Percentiles rank a stretch among this genome's conserved stretches.
These are phyloP conservation scores for Hemiscyllium ocellatum DNA, from an alignment of 2,113 vertebrate genomes.

Conservation along the genomic window DNA sequence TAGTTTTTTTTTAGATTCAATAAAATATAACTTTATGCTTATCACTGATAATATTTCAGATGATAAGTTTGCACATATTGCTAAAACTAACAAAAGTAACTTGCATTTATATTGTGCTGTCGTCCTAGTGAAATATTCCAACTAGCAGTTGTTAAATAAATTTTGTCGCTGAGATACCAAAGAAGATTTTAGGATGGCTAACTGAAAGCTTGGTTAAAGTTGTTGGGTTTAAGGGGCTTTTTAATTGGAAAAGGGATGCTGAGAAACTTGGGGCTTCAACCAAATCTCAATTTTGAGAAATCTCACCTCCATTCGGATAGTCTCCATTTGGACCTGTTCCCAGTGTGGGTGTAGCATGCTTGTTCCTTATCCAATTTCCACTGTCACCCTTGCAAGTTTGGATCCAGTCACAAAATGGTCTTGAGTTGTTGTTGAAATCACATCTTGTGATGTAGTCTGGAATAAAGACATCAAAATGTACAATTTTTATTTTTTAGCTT, in stretches of 20 bases:
- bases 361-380: slow-evolving; percentile 53
- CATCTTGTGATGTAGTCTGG: slow-evolving; percentile 67
- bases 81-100: not conserved
- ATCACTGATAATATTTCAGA: not conserved
- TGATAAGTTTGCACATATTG: not conserved
- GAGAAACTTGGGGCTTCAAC: not conserved
- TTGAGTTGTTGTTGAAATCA: slow-evolving; percentile 56
- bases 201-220: not conserved
- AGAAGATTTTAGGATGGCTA: not conserved
- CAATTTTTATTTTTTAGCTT: not conserved
- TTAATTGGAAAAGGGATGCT: not conserved
- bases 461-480: slow-evolving; percentile 31
- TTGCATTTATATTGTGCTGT: not conserved
- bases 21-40: not conserved
- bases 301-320: slow-evolving; percentile 54
- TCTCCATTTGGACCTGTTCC: slow-evolving; percentile 56
- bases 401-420: slow-evolving; percentile 66
- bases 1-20: not conserved
- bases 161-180: not conserved
- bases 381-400: slow-evolving; percentile 47
- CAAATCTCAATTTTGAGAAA: not conserved
- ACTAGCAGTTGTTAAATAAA: not conserved
- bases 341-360: slow-evolving; percentile 48
- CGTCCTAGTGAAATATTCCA: not conserved
- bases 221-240: not conserved